These are phyloP conservation scores for Archivesica marissinica DNA, from an alignment of 1,140 invertebrate genomes.

Conservation along the genomic window DNA sequence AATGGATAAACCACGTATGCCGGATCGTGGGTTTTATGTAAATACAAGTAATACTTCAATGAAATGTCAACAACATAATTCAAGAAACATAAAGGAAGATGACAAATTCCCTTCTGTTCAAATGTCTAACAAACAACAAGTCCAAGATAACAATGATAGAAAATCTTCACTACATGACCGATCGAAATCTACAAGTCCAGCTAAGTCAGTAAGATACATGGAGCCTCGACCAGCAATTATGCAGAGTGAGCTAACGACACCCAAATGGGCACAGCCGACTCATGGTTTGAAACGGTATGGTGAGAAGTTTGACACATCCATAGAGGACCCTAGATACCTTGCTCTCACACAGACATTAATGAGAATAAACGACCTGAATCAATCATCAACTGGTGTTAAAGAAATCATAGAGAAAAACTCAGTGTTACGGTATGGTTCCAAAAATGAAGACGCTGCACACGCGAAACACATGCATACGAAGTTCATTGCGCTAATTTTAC, in stretches of 20 bases:
- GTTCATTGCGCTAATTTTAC: conserved; percentile 39
- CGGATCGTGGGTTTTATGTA: conserved; percentile 16
- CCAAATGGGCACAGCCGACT: neutral
- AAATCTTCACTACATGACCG: neutral
- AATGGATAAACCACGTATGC: neutral
- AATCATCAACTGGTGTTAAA: neutral
- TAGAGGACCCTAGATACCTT: conserved; percentile 37
- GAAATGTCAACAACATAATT: neutral
- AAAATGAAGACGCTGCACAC: conserved; percentile 30
- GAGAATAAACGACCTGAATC: neutral
- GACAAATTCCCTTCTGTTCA: neutral
- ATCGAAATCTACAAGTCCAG: neutral
- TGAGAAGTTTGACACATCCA: conserved; percentile 13
- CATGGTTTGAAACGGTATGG: neutral
- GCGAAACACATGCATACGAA: conserved; percentile 42
- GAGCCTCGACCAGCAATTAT: neutral
- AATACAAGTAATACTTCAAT: conserved; percentile 14
- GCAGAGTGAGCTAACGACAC: neutral
- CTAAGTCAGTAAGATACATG: conserved; percentile 21
- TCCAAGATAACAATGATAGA: neutral
- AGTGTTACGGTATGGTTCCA: neutral
- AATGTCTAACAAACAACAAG: neutral
- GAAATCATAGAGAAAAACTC: conserved; percentile 40
- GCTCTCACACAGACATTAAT: conserved; percentile 25
- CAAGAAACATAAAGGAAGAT: neutral